These are phyloP conservation scores for Clinocottus analis DNA, from an alignment of 2,113 vertebrate genomes.

Conservation along the genomic window DNA sequence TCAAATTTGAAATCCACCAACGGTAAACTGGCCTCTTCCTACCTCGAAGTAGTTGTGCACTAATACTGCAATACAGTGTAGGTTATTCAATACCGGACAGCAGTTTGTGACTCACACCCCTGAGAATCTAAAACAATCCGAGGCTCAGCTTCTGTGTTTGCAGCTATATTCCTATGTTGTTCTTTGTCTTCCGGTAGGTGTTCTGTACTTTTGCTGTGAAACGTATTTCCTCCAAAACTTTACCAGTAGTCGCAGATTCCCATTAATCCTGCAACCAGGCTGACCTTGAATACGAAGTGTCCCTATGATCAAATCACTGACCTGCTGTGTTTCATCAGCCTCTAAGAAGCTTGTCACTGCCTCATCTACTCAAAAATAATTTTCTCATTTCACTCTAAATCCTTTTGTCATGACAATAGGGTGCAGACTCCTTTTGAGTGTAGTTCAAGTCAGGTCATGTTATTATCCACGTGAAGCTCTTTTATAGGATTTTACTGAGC, in stretches of 20 bases:
- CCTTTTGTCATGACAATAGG: constrained; percentile 41
- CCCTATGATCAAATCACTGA: constrained; percentile 32
- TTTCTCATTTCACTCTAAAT: constrained; percentile 62
- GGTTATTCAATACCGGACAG: not conserved
- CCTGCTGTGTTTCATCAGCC: constrained; percentile 45
- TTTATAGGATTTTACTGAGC: constrained; percentile 46
- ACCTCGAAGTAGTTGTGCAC: not conserved
- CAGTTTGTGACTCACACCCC: constrained; percentile 23
- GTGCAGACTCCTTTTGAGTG: constrained; percentile 28
- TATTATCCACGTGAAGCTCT: constrained; percentile 53
- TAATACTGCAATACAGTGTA: constrained; percentile 2
- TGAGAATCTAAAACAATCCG: constrained; percentile 14
- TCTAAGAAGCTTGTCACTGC: constrained; percentile 41
- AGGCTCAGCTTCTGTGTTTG: constrained; percentile 12
- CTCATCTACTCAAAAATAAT: constrained; percentile 44
- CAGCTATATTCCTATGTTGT: not conserved
- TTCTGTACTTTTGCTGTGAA: not conserved
- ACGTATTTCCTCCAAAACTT: constrained; percentile 13
- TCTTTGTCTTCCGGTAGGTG: not conserved
- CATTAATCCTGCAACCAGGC: not conserved
- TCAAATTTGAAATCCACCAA: not conserved
- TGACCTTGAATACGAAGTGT: constrained; percentile 20
- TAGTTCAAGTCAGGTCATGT: constrained; percentile 52
- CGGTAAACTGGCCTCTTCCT: not conserved
- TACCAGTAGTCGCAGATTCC: not conserved